These are phyloP conservation scores for Spheniscus mendiculus DNA, from an alignment of 2,113 vertebrate species.

Conservation along the genomic window DNA sequence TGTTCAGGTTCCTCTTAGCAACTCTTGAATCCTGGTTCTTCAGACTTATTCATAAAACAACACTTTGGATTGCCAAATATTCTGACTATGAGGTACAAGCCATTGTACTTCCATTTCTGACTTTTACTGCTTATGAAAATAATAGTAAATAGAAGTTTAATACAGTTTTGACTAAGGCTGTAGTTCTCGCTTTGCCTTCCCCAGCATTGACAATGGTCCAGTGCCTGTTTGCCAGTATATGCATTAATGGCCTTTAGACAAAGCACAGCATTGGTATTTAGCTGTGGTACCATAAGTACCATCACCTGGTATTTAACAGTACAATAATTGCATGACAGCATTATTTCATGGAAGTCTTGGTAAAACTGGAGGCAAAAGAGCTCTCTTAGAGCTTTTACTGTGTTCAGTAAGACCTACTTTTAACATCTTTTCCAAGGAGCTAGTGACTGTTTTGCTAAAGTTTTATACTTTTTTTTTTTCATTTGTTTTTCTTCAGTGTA, in stretches of 20 bases:
- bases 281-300: too few species aligned
- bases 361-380: not conserved
- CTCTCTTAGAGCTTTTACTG: not conserved
- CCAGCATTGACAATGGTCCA: not conserved
- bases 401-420: not conserved
- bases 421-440: not conserved
- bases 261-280: not conserved
- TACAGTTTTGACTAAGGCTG: not conserved
- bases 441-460: not conserved
- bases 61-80: not conserved
- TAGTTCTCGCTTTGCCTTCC: not conserved
- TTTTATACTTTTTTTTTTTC: not conserved
- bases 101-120: not conserved
- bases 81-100: not conserved
- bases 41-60: not conserved
- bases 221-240: not conserved
- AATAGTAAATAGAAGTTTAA: not conserved
- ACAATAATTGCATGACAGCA: not conserved
- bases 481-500: not conserved
- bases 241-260: constrained; percentile 2
- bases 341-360: not conserved
- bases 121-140: not conserved
- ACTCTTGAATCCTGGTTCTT: not conserved
- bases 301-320: not conserved
- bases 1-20: not conserved